Evolutionary conservation across 2,113 vertebrate genomes (phyloP), one percentile per base, ranked within the genome.

Genomic region (Gallinago jamesoni): DNA sequence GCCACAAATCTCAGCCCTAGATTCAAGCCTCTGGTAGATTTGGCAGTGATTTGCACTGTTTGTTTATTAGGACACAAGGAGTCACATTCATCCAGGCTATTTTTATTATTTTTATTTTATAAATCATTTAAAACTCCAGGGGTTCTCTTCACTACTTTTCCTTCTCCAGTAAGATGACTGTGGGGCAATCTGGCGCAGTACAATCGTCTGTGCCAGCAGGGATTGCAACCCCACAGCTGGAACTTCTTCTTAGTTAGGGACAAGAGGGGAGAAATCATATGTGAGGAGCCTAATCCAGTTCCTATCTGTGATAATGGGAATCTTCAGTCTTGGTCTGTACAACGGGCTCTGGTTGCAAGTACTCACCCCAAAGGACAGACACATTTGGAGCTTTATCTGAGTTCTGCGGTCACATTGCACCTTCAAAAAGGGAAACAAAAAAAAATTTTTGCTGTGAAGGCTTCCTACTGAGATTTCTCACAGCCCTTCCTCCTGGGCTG

Each of bases 401-500:
- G 79, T 64, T 94, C 60, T 90, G 59, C 68, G 59, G 83, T 90
- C 79, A 89, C 24, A 25, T 11, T 72, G 60, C 2, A 28, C 30
- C 80, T 95, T 93, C 92, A 81, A 45, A 96, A 94, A 81, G 24
- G 39, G 23, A 17, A 37, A 62, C n/a, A 43, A 41, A 39, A 62
- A 86, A 68, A 93, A 93, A 94, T 95, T 92, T 95, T 70, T 80
- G 64, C 60, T 0, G 0, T 57, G 76, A 90, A 96, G 96, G 33
- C 60, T 96, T 88, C 79, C 88, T 84, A 57, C 33, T 84, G 94
- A 95, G 96, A 81, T 60, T 92, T 96, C 68, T 86, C 74, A 48
- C 41, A 66, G 15, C 23, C 41, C 25, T 95, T 95, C 15, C 47
- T 33, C 21, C 31, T 17, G 83, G 60, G 80, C 47, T 77, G 68